Conservation (phyloP, 2,888 invertebrate species). For the Ectropis crepuscularia region DNA sequence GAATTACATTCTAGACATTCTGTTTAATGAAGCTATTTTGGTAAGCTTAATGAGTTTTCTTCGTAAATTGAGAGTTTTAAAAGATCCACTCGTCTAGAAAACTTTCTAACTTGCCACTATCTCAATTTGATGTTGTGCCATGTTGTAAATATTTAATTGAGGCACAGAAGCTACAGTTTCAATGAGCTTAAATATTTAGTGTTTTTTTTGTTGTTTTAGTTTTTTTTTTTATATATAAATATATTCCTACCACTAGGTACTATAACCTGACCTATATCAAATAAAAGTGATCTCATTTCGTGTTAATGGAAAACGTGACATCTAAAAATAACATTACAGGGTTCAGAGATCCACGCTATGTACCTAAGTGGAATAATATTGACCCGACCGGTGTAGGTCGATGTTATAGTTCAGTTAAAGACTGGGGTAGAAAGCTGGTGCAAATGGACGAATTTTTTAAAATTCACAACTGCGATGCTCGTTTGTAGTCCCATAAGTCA, state of each 20-base stretch:
- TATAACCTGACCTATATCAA: neutral
- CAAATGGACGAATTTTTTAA: neutral
- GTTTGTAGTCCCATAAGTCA: too few relatives aligned
- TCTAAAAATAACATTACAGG: constrained; percentile 23
- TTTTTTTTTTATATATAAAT: neutral
- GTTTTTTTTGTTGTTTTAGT: neutral
- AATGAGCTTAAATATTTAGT: neutral
- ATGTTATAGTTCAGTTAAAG: neutral
- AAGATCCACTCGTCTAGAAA: constrained; percentile 3
- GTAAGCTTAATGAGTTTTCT: constrained; percentile 6
- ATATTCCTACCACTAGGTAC: too few relatives aligned
- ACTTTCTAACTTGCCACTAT: neutral
- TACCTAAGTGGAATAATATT: constrained; percentile 15
- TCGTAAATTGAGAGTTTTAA: constrained; percentile 5
- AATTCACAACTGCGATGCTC: neutral
- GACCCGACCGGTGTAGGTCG: constrained; percentile 8
- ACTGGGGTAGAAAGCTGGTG: too few relatives aligned
- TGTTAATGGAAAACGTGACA: constrained; percentile 39
- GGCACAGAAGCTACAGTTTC: neutral
- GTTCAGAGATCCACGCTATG: constrained; percentile 1
- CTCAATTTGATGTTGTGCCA: neutral
- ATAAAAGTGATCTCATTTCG: constrained; percentile 15
- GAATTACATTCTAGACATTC: constrained; percentile 7
- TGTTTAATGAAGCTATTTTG: constrained; percentile 15
- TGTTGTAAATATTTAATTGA: neutral